Conservation (phyloP, 2,888 invertebrate genomes). For the Tetanocera ferruginea region DNA sequence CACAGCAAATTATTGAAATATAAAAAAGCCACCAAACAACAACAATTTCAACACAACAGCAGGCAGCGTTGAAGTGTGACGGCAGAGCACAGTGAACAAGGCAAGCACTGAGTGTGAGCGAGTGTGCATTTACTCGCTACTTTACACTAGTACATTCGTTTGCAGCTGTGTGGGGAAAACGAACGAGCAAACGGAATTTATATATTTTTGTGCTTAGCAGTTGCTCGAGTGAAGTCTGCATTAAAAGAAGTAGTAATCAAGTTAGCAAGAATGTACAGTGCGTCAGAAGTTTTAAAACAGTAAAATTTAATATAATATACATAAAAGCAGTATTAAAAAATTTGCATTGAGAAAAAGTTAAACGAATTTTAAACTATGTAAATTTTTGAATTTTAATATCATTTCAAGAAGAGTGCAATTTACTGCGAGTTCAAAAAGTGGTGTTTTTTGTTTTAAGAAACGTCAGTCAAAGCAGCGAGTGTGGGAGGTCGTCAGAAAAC, state of each 20-base stretch:
- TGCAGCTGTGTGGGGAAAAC: slow-evolving; percentile 26
- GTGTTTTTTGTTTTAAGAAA: slow-evolving; percentile 1
- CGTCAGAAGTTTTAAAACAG: neutral
- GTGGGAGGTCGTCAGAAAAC: slow-evolving; percentile 9
- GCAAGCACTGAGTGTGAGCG: slow-evolving; percentile 15
- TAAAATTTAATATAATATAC: neutral
- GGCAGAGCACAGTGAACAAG: slow-evolving; percentile 1
- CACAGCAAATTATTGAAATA: neutral
- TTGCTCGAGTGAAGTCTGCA: slow-evolving; percentile 30
- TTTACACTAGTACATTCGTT: neutral
- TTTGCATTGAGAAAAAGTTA: neutral
- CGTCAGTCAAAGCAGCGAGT: slow-evolving; percentile 5
- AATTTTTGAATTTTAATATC: neutral
- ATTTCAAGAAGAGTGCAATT: neutral
- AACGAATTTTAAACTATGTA: slow-evolving; percentile 1
- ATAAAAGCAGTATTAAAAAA: neutral
- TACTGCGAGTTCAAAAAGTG: neutral
- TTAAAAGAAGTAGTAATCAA: slow-evolving; percentile 6
- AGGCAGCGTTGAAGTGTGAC: slow-evolving; percentile 4
- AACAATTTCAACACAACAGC: slow-evolving; percentile 26
- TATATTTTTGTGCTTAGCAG: slow-evolving; percentile 20
- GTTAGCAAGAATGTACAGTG: neutral
- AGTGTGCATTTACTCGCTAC: slow-evolving; percentile 14
- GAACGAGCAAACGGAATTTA: slow-evolving; percentile 17
- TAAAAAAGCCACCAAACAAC: slow-evolving; percentile 11